These are phyloP conservation scores for Drosophila tsacasi DNA, from an alignment of 1,140 invertebrate species.

Conservation along the genomic window DNA sequence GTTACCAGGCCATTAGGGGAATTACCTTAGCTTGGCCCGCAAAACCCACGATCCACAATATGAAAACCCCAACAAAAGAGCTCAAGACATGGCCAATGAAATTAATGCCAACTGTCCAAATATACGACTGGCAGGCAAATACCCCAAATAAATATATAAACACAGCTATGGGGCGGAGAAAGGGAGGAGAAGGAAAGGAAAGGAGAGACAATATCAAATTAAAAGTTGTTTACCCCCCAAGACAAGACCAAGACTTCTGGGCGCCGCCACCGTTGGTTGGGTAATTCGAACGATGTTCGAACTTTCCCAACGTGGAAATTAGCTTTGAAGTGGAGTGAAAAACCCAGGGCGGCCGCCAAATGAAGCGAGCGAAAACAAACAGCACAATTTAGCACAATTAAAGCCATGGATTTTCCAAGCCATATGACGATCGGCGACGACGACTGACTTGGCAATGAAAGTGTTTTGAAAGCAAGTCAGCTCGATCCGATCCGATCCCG, in stretches of 20 bases:
- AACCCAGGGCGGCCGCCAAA: slow-evolving; percentile 55
- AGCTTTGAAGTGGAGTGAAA: slow-evolving; percentile 48
- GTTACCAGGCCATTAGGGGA: slow-evolving; percentile 65
- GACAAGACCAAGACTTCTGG: slow-evolving; percentile 40
- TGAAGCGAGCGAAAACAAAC: slow-evolving; percentile 53
- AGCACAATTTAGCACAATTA: slow-evolving; percentile 73
- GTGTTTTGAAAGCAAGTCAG: slow-evolving; percentile 55
- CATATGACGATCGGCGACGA: slow-evolving; percentile 23
- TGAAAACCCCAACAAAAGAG: slow-evolving; percentile 10
- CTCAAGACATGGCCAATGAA: slow-evolving; percentile 18
- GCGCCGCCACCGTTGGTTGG: slow-evolving; percentile 42
- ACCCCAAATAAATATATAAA: slow-evolving; percentile 41
- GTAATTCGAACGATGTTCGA: slow-evolving; percentile 24
- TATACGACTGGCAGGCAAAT: slow-evolving; percentile 37
- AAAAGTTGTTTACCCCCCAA: slow-evolving; percentile 28
- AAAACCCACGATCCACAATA: slow-evolving; percentile 17
- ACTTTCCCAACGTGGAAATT: slow-evolving; percentile 53
- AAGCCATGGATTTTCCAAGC: slow-evolving; percentile 69
- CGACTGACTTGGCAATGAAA: slow-evolving; percentile 72
- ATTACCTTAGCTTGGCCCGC: slow-evolving; percentile 28
- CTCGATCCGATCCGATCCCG: slow-evolving; percentile 12
- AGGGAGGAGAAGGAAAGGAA: not conserved
- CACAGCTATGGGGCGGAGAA: slow-evolving; percentile 3
- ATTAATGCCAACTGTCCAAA: slow-evolving; percentile 65
- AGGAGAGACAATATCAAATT: slow-evolving; percentile 50